Evolutionary conservation across 2,797 vertebrate species (phyloP).

Genomic region (Rallus crepitans): DNA sequence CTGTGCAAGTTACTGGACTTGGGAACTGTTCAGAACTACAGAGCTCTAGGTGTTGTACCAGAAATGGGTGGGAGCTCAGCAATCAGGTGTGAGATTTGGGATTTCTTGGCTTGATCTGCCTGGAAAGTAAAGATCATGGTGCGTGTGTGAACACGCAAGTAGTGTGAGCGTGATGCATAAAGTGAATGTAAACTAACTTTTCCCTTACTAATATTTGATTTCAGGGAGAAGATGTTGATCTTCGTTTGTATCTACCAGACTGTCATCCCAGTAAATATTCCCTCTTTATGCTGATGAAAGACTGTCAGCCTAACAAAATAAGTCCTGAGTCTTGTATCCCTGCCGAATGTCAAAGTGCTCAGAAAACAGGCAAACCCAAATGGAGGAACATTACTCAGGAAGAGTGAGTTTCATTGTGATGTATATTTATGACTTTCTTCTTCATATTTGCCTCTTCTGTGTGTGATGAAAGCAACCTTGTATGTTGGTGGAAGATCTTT

Average conservation of each 20-base stretch:
- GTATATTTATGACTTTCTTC: not conserved
- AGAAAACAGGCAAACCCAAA: slow-evolving; percentile 87
- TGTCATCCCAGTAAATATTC: slow-evolving; percentile 97
- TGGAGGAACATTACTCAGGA: slow-evolving; percentile 96
- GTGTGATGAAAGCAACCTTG: not conserved
- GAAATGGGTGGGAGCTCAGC: not conserved
- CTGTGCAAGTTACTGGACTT: not conserved
- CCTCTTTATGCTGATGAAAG: slow-evolving; percentile 92
- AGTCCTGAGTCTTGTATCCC: slow-evolving; percentile 87
- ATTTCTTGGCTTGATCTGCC: not conserved
- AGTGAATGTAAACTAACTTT: not conserved
- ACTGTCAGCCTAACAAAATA: slow-evolving; percentile 90
- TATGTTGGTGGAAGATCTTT: not conserved
- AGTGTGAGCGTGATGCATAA: not conserved
- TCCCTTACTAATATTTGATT: slow-evolving; percentile 30
- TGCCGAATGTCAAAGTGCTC: slow-evolving; percentile 85
- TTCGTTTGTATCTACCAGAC: slow-evolving; percentile 95
- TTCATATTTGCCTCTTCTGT: not conserved
- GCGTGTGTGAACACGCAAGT: rapidly evolving
- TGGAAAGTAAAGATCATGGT: not conserved
- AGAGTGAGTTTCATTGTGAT: slow-evolving; percentile 84
- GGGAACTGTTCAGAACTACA: not conserved
- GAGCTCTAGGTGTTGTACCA: not conserved
- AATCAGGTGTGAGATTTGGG: not conserved
- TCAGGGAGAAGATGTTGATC: slow-evolving; percentile 93